Evolutionary conservation across 2,797 vertebrate species (phyloP).

Genomic region (Hirundo rustica): DNA sequence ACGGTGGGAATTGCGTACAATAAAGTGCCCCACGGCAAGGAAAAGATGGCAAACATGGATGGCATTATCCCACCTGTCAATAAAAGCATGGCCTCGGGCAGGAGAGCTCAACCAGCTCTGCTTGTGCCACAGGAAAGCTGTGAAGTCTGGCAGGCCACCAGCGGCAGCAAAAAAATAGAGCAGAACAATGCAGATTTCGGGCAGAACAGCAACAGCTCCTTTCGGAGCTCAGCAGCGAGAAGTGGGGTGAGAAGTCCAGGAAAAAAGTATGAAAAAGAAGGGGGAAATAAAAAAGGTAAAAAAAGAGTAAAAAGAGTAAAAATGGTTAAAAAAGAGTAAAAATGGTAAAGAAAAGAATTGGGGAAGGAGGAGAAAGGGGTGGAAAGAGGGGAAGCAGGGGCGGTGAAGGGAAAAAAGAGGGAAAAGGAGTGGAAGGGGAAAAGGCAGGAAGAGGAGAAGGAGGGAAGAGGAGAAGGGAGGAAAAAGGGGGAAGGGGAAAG

Average conservation of each 20-base stretch:
- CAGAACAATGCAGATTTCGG: background rate
- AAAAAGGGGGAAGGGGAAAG: background rate
- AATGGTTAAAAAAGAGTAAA: background rate
- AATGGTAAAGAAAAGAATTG: background rate
- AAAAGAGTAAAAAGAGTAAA: background rate
- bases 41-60: background rate
- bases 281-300: accelerated
- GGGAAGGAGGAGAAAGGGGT: accelerated
- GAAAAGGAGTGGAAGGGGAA: background rate
- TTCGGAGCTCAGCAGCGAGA: background rate
- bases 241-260: background rate
- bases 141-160: background rate
- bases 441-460: accelerated
- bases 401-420: too few species aligned
- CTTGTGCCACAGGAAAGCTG: background rate
- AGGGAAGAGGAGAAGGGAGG: too few species aligned
- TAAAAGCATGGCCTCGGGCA: background rate
- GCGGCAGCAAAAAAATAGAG: background rate
- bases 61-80: background rate
- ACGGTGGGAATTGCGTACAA: accelerated
- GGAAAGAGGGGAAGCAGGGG: background rate
- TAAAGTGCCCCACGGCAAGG: background rate
- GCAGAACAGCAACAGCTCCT: background rate
- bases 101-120: background rate
- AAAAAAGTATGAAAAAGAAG: accelerated